Evolutionary conservation across 2,113 vertebrate genomes (phyloP), one percentile per base, ranked within the genome.

Genomic region (Arenaria interpres): DNA sequence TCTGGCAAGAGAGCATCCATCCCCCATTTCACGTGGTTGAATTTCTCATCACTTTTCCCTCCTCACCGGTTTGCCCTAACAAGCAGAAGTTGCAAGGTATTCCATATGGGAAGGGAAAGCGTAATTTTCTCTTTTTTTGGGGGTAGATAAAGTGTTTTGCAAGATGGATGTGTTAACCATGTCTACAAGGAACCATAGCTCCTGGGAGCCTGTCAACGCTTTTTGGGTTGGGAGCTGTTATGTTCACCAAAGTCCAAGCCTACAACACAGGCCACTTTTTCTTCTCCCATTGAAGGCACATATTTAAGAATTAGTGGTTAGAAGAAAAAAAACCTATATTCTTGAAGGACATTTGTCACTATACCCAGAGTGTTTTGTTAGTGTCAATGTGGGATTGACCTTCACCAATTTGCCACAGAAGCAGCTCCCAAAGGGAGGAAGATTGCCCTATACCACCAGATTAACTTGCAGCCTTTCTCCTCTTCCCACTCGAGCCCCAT

Each of bases 61-160:
- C 33, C 48, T 62, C 1, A 1, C 5, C 2, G 1, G 15, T 59
- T 80, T 50, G 53, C 24, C 5, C 9, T 7, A 22, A 20, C 2
- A 56, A 81, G 18, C 7, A 50, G 51, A 88, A 72, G 30, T 10
- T 71, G 32, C 39, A 39, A 56, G 25, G 35, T 64, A 28, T 75
- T 95, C 67, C 27, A 7, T 24, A 45, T 10, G 19, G 35, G 19
- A 75, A 54, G 15, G 33, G 12, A 33, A 53, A 73, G 33, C 1
- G 3, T 45, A 60, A 48, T 46, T 62, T 45, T 17, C 6, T 32
- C 11, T 39, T 32, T 62, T 57, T 37, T 51, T 28, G 6, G 25
- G 6, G 25, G 63, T 46, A 39, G 19, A 51, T 23, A 7, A 57
- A 67, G 5, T 20, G 16, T 33, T 82, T 66, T 59, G 10, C 30